Evolutionary conservation across 2,888 invertebrate genomes (phyloP), one percentile per base, ranked within the genome.

Genomic region (Cryptophagus acutangulus): DNA sequence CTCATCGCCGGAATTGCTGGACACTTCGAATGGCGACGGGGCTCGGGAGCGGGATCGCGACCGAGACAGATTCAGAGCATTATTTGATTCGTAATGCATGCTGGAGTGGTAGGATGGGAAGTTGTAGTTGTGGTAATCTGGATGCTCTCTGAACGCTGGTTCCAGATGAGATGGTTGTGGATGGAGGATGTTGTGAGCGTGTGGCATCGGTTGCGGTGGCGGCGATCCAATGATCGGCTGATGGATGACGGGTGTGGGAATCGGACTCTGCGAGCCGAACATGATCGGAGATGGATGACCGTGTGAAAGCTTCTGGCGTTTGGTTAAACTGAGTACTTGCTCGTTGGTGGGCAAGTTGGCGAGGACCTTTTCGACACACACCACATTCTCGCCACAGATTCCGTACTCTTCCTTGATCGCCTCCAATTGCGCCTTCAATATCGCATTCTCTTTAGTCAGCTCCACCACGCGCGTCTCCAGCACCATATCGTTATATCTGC

Each of bases 401-500:
- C 91, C 91, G 63, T 86, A 93, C 68, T 92, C 92, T 61, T 93
- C 92, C 60, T 91, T 87, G 51, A 96, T 88, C 13, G 92, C 91
- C 56, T 87, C 86, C 41, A 97, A 75, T 62, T 96, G 95, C 2
- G 91, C 89, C 66, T 92, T 88, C 1, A 97, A 77, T 33, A 92
- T 85, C 64, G 93, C 89, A 70, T 96, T 97, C 68, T 96, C 96
- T 69, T 92, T 90, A 50, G 91, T 92, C 39, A 99, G 74, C 67
- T 95, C 93, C 40, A 92, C 83, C 17, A 97, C 93, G 33, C 93
- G 79, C 57, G 91, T 89, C 63, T 96, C 96, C 45, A 97, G 75
- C 1, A 93, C 91, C 90, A 95, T 90, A 70, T 96, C 95, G 66
- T 96, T 94, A 73, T 91, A 87, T 33, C 95, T 83, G 28, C 95